Percentiles rank a stretch among this genome's conserved stretches.
phyloP scores from a whole-genome alignment of 2,888 invertebrate species.

The Halictus ligatus region DNA sequence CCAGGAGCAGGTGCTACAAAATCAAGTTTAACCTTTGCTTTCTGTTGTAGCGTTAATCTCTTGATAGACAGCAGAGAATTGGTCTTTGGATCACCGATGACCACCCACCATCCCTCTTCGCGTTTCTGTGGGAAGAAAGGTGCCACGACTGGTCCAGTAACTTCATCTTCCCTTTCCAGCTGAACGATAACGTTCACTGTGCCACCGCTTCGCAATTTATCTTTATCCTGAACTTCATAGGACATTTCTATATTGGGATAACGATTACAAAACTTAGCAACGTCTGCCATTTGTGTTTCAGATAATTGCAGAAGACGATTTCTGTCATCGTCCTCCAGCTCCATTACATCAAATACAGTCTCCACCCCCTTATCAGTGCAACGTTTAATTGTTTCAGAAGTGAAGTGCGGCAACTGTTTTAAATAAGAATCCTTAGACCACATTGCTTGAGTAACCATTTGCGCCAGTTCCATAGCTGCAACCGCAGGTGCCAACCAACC shows the following conservation, averaged over 20 bases:
- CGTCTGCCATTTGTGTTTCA: constrained; percentile 97
- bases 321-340: constrained; percentile 95
- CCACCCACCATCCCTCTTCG: constrained; percentile 99
- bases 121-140: constrained; percentile 98
- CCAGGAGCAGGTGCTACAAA: constrained; percentile 97
- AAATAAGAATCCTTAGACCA: constrained; percentile 99
- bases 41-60: constrained; percentile 96
- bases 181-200: constrained; percentile 96
- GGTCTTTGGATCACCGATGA: constrained; percentile 97
- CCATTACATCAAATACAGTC: constrained; percentile 98
- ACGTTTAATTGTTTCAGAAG: constrained; percentile 93
- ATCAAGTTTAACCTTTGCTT: constrained; percentile 94
- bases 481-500: constrained; percentile 99
- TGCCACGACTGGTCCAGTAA: constrained; percentile 98
- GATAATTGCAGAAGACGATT: constrained; percentile 91
- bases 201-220: constrained; percentile 90
- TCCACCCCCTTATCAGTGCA: constrained; percentile 96
- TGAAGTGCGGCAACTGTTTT: constrained; percentile 98
- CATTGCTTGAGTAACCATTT: constrained; percentile 99
- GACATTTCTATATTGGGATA: constrained; percentile 99
- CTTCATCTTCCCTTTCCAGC: constrained; percentile 98
- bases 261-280: constrained; percentile 98
- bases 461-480: constrained; percentile 99
- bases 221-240: constrained; percentile 94
- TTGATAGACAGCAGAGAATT: constrained; percentile 99